A percentile compares a stretch with the other conserved stretches of the same genome.
Conservation (phyloP, 2,888 invertebrate genomes). For the Drosophila tanythrix region DNA sequence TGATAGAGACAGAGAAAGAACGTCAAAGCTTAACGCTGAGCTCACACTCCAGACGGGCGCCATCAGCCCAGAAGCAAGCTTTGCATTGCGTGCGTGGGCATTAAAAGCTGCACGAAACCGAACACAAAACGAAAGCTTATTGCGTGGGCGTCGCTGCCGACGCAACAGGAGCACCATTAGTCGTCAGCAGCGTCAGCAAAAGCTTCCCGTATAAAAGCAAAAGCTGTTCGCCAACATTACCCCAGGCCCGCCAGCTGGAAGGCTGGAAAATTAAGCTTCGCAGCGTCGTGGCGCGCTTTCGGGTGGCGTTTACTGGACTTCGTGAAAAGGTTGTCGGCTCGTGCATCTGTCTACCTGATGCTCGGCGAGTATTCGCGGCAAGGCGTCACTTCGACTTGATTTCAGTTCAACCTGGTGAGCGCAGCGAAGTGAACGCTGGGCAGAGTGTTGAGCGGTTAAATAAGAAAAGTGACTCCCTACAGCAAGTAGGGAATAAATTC, state of each 20-base stretch:
- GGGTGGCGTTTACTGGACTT: conserved; percentile 3
- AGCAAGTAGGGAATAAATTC: conserved; percentile 67
- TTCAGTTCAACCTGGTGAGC: conserved; percentile 83
- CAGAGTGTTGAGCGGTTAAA: conserved; percentile 82
- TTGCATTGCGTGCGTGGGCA: conserved; percentile 51
- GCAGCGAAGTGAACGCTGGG: conserved; percentile 79
- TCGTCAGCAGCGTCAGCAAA: conserved; percentile 23
- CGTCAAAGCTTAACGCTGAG: conserved; percentile 28
- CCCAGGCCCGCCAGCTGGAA: conserved; percentile 60
- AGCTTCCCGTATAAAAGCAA: conserved; percentile 53
- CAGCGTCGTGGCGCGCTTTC: conserved; percentile 13
- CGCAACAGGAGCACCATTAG: conserved; percentile 66
- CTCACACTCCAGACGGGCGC: conserved; percentile 39
- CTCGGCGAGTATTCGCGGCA: conserved; percentile 40
- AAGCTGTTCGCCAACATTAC: conserved; percentile 59
- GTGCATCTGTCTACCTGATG: conserved; percentile 81
- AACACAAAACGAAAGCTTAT: conserved; percentile 43
- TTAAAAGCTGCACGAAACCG: conserved; percentile 53
- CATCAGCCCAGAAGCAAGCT: conserved; percentile 18
- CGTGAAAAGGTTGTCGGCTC: conserved; percentile 13
- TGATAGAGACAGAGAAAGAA: background rate
- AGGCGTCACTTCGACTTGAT: conserved; percentile 27
- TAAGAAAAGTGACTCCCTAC: conserved; percentile 78
- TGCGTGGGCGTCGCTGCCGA: conserved; percentile 64
- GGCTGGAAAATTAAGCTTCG: conserved; percentile 42